Evolutionary conservation across 2,797 vertebrate genomes (phyloP).

Genomic region (Cynopterus sphinx): DNA sequence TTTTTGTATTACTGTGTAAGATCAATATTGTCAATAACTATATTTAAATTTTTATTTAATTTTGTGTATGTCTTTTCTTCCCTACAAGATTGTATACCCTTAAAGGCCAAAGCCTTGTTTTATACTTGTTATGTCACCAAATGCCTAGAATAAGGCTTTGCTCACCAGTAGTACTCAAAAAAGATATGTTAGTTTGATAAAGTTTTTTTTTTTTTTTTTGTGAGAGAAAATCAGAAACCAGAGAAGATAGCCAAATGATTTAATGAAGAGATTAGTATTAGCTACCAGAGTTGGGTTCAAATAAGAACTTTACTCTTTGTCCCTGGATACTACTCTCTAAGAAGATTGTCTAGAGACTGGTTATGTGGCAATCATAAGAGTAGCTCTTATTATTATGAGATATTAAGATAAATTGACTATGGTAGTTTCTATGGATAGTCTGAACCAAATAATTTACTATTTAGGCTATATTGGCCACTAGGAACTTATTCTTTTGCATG

Average conservation of each 20-base stretch:
- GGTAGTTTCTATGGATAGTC: background rate
- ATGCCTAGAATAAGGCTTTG: background rate
- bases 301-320: background rate
- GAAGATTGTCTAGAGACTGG: background rate
- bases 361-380: background rate
- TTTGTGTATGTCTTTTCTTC: background rate
- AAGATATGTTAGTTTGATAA: constrained; percentile 36
- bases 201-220: constrained; percentile 26
- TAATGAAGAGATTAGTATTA: background rate
- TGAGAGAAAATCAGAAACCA: constrained; percentile 42
- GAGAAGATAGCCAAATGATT: constrained; percentile 7
- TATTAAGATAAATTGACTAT: background rate
- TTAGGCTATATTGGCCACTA: background rate
- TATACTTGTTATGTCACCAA: background rate
- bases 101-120: background rate
- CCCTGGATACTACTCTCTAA: background rate
- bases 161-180: background rate
- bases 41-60: constrained; percentile 18
- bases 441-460: background rate
- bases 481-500: constrained; percentile 10
- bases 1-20: background rate
- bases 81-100: background rate
- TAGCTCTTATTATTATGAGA: background rate
- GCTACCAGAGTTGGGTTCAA: background rate
- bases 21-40: background rate